Evolutionary conservation across 2,113 vertebrate species (phyloP).

Genomic region (Emydocephalus ijimae): DNA sequence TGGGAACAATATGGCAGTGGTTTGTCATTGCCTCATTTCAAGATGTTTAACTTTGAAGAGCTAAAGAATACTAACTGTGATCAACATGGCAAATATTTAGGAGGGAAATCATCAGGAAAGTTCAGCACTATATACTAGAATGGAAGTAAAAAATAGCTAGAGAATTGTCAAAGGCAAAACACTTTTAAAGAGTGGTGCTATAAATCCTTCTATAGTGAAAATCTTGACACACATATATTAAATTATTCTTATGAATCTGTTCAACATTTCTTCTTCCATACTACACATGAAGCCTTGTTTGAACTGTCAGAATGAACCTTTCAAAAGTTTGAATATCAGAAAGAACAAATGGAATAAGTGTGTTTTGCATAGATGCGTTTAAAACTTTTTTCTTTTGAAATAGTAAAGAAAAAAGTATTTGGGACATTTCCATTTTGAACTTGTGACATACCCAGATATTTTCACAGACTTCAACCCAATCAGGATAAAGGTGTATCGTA

Average conservation of each 20-base stretch:
- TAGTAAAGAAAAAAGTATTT: slow-evolving; percentile 43
- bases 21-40: not conserved
- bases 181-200: not conserved
- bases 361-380: not conserved
- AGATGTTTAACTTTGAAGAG: not conserved
- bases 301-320: not conserved
- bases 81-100: not conserved
- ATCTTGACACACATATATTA: not conserved
- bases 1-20: not conserved
- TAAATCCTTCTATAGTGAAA: not conserved
- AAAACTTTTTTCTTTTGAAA: not conserved
- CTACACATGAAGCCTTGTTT: not conserved
- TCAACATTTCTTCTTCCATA: not conserved
- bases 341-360: not conserved
- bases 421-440: slow-evolving; percentile 25
- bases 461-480: slow-evolving; percentile 24
- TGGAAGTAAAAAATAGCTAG: not conserved
- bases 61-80: not conserved
- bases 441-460: not conserved
- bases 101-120: not conserved
- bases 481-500: slow-evolving; percentile 39
- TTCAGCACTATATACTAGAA: not conserved
- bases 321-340: not conserved
- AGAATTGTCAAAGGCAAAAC: not conserved
- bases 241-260: not conserved